Evolutionary conservation across 2,797 vertebrate species (phyloP), one percentile per base, ranked within the genome.

Genomic region (Calcarius lapponicus): DNA sequence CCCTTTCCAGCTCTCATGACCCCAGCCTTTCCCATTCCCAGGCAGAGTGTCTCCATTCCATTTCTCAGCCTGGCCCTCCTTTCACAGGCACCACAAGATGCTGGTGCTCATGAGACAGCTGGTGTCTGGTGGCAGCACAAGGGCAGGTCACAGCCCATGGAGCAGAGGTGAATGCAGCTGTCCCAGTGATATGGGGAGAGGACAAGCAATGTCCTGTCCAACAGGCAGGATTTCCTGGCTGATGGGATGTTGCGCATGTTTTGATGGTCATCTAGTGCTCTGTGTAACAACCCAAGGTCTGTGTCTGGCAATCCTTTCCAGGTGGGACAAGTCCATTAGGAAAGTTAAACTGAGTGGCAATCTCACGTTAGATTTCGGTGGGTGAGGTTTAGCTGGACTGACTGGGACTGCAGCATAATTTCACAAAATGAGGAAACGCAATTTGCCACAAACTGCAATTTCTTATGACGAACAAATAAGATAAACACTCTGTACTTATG

Each of bases 71-170:
- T 71, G 60, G 19, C 38, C 8, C 58, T 57, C 17, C n/a, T 34
- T 51, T 25, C 17, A 9, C 4, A 34, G 38, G 32, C 79, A 64
- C 24, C 25, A 31, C 58, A 11, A 51, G 34, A 15, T 1, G 4
- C 21, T 19, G 32, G 26, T 67, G 60, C 53, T 80, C 21, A 4
- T 1, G 1, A 17, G 57, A 20, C 19, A 47, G 34, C 69, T 40
- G 32, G 29, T 36, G 48, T 48, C 42, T 58, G n/a, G 56, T 70
- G 64, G 24, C 28, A 65, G 72, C 43, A 51, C 32, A 53, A 54
- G 58, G 51, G 31, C 32, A 66, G 75, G 64, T 47, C 47, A 3
- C 0, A 0, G 29, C 64, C 80, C 42, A 10, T 0, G 1, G 57
- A 36, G 40, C 5, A 2, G 70, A 53, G 34, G 42, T 11, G 70